phyloP scores from a whole-genome alignment of 2,797 vertebrate species.

The Poecilia velifera region DNA sequence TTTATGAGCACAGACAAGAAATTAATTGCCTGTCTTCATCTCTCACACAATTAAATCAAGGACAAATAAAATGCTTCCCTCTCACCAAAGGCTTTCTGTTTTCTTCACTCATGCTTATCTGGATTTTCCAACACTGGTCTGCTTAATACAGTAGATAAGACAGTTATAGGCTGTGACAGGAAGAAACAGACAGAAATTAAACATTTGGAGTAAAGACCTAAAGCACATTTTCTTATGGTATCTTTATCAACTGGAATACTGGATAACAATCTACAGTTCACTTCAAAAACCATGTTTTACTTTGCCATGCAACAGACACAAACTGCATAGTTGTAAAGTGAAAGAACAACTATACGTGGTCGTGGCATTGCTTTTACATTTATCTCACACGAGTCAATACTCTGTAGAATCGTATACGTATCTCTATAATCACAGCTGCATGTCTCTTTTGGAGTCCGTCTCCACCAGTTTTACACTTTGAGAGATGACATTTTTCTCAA shows the following conservation, averaged over 20 bases:
- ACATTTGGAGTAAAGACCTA: neutral
- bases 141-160: conserved; percentile 11
- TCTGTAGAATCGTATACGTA: neutral
- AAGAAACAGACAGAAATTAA: neutral
- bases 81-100: conserved; percentile 29
- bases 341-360: neutral
- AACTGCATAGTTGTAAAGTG: neutral
- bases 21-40: conserved; percentile 19
- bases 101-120: conserved; percentile 20
- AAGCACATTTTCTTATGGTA: neutral
- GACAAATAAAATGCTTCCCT: conserved; percentile 27
- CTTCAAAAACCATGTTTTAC: neutral
- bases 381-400: neutral
- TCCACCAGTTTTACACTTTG: neutral
- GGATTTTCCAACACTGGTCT: conserved; percentile 14
- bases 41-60: conserved; percentile 33
- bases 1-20: conserved; percentile 15
- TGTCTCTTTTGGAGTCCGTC: neutral
- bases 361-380: neutral
- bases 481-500: neutral
- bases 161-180: neutral
- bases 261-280: neutral
- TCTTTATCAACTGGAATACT: neutral
- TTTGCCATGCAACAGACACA: neutral
- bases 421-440: neutral